Percentiles rank a stretch among this genome's conserved stretches.
phyloP scores from a whole-genome alignment of 53 echinoderm and acorn worm genomes.

The Echinometra lucunter region DNA sequence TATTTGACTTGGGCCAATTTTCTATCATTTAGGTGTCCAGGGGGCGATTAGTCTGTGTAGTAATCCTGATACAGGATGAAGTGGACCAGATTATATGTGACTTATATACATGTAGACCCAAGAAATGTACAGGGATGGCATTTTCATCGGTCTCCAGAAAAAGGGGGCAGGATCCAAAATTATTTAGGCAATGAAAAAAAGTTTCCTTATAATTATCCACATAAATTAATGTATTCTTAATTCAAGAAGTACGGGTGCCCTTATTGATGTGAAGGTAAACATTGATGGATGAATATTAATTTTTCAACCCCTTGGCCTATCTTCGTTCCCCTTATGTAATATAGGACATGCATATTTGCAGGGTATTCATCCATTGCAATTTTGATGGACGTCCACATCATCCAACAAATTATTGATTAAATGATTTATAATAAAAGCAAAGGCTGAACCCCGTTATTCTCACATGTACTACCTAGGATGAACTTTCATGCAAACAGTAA shows the following conservation, averaged over 20 bases:
- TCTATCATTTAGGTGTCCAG: background rate
- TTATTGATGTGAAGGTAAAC: background rate
- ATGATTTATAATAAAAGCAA: constrained; percentile 17
- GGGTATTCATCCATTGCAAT: constrained; percentile 15
- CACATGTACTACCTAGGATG: constrained; percentile 2
- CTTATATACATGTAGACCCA: background rate
- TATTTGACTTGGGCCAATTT: background rate
- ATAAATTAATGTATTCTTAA: background rate
- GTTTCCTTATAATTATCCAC: too few species aligned
- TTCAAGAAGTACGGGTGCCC: background rate
- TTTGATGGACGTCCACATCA: constrained; percentile 7
- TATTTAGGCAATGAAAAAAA: too few species aligned
- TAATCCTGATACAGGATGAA: background rate
- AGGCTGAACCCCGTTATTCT: background rate
- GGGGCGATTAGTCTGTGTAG: background rate
- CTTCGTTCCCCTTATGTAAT: background rate
- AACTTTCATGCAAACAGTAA: constrained; percentile 27
- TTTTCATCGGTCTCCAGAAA: too few species aligned
- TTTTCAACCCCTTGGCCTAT: background rate
- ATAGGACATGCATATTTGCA: constrained; percentile 31
- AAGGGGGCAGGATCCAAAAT: too few species aligned
- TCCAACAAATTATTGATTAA: constrained; percentile 14
- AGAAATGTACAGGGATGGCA: background rate
- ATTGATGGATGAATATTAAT: background rate
- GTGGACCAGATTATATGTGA: background rate